Conservation (phyloP, 30 jellyfish, hydroid and myxozoan genomes). For the Mastigias papua region DNA sequence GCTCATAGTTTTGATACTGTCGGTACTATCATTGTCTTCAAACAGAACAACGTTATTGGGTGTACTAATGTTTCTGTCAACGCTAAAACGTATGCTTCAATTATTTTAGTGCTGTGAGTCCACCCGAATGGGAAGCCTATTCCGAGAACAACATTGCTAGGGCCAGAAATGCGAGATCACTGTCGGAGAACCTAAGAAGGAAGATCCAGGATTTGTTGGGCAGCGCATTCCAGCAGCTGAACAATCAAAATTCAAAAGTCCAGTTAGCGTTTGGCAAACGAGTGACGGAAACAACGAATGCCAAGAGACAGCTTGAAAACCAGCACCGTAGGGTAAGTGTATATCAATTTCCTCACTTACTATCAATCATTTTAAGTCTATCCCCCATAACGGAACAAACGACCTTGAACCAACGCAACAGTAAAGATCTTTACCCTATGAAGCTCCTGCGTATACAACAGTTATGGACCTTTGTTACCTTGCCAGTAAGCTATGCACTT, state of each 20-base stretch:
- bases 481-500: no score
- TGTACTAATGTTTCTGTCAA: no score
- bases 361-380: background rate
- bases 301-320: constrained; percentile 64
- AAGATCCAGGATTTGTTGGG: constrained; percentile 68
- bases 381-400: background rate
- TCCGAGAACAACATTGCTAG: constrained; percentile 71
- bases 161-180: constrained; percentile 56
- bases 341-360: no score
- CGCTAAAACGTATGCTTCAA: background rate
- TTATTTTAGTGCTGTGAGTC: constrained; percentile 66
- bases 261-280: constrained; percentile 73
- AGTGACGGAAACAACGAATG: constrained; percentile 62
- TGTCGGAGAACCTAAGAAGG: constrained; percentile 66
- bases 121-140: constrained; percentile 78
- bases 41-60: no score
- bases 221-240: constrained; percentile 58
- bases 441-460: no score
- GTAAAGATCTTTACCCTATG: background rate
- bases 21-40: no score
- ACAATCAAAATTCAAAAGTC: constrained; percentile 53
- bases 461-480: no score
- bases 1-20: no score
- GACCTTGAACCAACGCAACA: background rate
- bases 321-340: constrained; percentile 56